A percentile compares a stretch with the other conserved stretches of the same genome.
phyloP scores from a whole-genome alignment of 2,797 vertebrate species.

The Echiichthys vipera region DNA sequence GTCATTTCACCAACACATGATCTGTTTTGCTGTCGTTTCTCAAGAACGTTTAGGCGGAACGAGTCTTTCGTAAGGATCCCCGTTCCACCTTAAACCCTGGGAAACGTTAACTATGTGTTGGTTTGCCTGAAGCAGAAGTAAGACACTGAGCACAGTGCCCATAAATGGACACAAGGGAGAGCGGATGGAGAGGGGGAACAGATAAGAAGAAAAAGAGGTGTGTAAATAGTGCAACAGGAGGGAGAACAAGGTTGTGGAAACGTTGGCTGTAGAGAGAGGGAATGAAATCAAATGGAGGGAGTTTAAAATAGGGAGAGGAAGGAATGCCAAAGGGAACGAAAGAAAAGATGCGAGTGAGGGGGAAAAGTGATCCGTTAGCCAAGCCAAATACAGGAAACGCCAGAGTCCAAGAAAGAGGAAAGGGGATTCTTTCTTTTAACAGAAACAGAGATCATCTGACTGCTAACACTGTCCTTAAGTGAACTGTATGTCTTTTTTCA shows the following conservation, averaged over 20 bases:
- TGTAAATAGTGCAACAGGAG: conserved; percentile 2
- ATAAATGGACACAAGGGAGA: conserved; percentile 66
- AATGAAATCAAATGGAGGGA: conserved; percentile 20
- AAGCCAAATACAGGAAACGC: conserved; percentile 62
- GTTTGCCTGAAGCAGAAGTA: conserved; percentile 27
- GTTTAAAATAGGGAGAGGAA: conserved; percentile 30
- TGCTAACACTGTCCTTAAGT: neutral
- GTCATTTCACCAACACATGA: neutral
- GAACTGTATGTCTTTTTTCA: neutral
- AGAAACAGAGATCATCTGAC: conserved; percentile 14
- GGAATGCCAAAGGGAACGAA: conserved; percentile 40
- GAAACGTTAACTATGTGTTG: conserved; percentile 20
- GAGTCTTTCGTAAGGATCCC: neutral
- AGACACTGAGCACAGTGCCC: conserved; percentile 53
- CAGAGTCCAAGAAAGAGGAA: neutral
- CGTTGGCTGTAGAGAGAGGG: conserved; percentile 3
- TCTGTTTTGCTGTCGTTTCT: neutral
- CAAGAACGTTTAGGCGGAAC: neutral
- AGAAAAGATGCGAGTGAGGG: conserved; percentile 18
- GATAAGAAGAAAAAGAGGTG: neutral
- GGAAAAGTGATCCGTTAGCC: conserved; percentile 29
- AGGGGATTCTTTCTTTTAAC: conserved; percentile 22
- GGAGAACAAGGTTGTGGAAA: conserved; percentile 1
- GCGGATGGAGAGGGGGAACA: neutral
- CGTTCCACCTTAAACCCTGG: conserved; percentile 49